These are phyloP conservation scores for Drosophila falleni DNA, from an alignment of 2,888 invertebrate genomes.

Conservation along the genomic window DNA sequence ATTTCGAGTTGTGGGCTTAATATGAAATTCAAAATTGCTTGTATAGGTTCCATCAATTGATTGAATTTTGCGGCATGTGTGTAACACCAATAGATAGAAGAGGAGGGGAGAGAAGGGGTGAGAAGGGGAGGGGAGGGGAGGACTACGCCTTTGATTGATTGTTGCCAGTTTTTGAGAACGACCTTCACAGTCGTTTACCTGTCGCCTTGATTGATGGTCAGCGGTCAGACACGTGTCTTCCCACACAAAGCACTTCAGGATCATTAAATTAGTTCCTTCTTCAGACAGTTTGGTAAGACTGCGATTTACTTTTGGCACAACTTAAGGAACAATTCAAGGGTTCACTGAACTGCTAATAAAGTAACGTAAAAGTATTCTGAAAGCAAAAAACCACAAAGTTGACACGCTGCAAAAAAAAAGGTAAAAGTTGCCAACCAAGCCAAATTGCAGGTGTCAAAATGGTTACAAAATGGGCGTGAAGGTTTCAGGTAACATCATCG, in stretches of 20 bases:
- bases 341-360: slow-evolving; percentile 66
- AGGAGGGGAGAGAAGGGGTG: neutral
- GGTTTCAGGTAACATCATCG: slow-evolving; percentile 21
- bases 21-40: slow-evolving; percentile 67
- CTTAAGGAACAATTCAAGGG: slow-evolving; percentile 16
- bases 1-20: slow-evolving; percentile 57
- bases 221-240: slow-evolving; percentile 54
- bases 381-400: slow-evolving; percentile 10
- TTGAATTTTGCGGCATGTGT: slow-evolving; percentile 56
- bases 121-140: no score
- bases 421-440: slow-evolving; percentile 33
- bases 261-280: slow-evolving; percentile 47
- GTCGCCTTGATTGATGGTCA: slow-evolving; percentile 65
- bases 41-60: slow-evolving; percentile 58
- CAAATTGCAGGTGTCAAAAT: neutral
- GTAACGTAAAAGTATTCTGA: slow-evolving; percentile 24
- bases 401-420: slow-evolving; percentile 13
- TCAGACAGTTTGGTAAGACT: slow-evolving; percentile 32
- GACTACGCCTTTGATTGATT: slow-evolving; percentile 64
- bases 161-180: slow-evolving; percentile 25
- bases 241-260: slow-evolving; percentile 39
- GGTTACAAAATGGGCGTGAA: slow-evolving; percentile 1
- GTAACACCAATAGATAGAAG: neutral
- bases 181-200: slow-evolving; percentile 56
- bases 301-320: neutral